Evolutionary conservation across 2,797 vertebrate species (phyloP).

Genomic region (Coccyzus lansbergi): DNA sequence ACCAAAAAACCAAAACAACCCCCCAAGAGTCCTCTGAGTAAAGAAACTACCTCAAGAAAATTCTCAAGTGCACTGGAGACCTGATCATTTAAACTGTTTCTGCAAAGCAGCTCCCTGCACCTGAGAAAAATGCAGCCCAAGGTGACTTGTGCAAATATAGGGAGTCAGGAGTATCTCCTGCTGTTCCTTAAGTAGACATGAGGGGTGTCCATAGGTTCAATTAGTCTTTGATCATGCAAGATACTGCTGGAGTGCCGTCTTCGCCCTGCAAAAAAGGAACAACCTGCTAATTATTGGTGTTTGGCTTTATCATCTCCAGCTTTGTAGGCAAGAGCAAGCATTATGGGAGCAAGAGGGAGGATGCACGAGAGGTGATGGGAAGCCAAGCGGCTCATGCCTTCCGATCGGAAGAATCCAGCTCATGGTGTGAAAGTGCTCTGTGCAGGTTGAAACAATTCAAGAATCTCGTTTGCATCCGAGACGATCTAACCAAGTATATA

Average conservation of each 20-base stretch:
- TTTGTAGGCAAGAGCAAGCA: not conserved
- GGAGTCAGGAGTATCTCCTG: conserved; percentile 77
- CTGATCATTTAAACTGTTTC: conserved; percentile 81
- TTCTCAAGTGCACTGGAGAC: conserved; percentile 82
- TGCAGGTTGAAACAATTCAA: not conserved
- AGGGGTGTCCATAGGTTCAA: conserved; percentile 66
- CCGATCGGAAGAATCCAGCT: not conserved
- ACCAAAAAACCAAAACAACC: conserved; percentile 55
- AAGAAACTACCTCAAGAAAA: conserved; percentile 79
- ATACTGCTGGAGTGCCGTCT: conserved; percentile 98
- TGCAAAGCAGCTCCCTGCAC: conserved; percentile 84
- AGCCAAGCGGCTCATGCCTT: not conserved
- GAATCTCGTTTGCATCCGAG: not conserved
- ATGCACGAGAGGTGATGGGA: not conserved
- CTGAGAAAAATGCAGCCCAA: conserved; percentile 84
- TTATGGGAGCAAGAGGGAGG: not conserved
- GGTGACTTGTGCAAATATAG: conserved; percentile 95
- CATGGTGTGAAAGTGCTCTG: not conserved
- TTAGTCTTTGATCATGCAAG: conserved; percentile 88
- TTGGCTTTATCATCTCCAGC: not conserved
- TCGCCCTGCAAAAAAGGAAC: conserved; percentile 86
- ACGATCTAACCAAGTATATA: not conserved
- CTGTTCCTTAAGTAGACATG: conserved; percentile 78
- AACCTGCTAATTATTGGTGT: not conserved
- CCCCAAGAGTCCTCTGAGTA: conserved; percentile 75